Base-by-base conservation (phyloP, 2,797 vertebrate genomes). In the Coluber constrictor region DNA sequence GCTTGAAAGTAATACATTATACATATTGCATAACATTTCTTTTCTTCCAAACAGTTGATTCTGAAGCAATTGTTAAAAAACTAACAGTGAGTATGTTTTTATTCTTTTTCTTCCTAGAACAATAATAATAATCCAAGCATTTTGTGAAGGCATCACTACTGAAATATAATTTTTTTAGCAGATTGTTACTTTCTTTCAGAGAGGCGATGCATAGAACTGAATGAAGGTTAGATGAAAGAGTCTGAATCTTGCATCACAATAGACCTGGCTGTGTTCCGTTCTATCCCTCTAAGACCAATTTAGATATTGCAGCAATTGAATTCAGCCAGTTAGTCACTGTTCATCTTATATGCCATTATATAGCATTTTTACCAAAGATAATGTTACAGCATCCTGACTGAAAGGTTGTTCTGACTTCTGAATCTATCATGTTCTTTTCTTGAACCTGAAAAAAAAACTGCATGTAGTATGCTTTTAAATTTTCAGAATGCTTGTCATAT, bases 41-140 rank as follows among this genome's bases (percentile, higher is more conserved):
- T 23, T 95, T 94, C 93, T 92, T 94, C 96, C 83, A 95, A 95
- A 97, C 98, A 99, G 99, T 99, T 97, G 97, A 99, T 98, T 99
- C 98, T 92, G 98, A 98, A 96, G 98, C 98, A 95, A 98, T 99
- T 94, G 97, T 99, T 95, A 98, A 97, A 97, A 99, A 98, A 94
- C 97, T 99, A 96, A 99, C 99, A 95, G 99, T 99, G 97, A 98
- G 99, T 97, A 97, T 90, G 87, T 89, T 89, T 92, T 92, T 11
- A 13, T 92, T 29, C 15, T 54, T 15, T 54, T 91, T 94, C 92
- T 94, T 25, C 47, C 94, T 61, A 83, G 90, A 90, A 93, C 89
- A 90, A 47, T 89, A 87, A 74, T 70, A 86, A 90, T 70, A 86
- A 90, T 9, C 66, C 89, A 95, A 61, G 0, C 18, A 88, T 13